These are phyloP conservation scores for Protonibea diacanthus DNA, from an alignment of 2,797 vertebrate species.

Conservation along the genomic window DNA sequence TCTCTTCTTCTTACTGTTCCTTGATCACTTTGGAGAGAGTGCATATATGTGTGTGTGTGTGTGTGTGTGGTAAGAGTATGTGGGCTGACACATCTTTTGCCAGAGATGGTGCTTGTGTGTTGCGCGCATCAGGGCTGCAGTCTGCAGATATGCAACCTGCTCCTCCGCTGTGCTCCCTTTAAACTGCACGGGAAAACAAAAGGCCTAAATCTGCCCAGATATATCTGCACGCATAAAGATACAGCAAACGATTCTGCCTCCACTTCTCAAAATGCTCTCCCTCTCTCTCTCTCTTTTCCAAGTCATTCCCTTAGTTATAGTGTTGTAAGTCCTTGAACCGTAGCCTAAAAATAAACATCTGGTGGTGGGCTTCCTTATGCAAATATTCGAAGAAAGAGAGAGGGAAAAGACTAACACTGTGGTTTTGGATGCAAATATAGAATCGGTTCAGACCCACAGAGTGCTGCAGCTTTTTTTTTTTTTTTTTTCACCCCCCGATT, in stretches of 20 bases:
- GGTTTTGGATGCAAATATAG: slow-evolving; percentile 84
- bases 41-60: slow-evolving; percentile 43
- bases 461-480: slow-evolving; percentile 60
- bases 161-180: slow-evolving; percentile 71
- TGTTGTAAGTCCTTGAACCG: slow-evolving; percentile 82
- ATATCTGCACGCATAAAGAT: slow-evolving; percentile 78
- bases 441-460: slow-evolving; percentile 84
- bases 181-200: slow-evolving; percentile 80
- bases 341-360: slow-evolving; percentile 87
- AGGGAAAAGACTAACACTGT: slow-evolving; percentile 75
- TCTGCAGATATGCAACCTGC: slow-evolving; percentile 81
- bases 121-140: slow-evolving; percentile 72
- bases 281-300: slow-evolving; percentile 49
- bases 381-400: slow-evolving; percentile 79
- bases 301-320: slow-evolving; percentile 77
- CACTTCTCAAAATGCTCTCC: slow-evolving; percentile 25
- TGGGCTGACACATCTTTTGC: slow-evolving; percentile 65
- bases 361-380: slow-evolving; percentile 82
- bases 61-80: slow-evolving; percentile 66
- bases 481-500: slow-evolving; percentile 41
- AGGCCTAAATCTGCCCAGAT: slow-evolving; percentile 80
- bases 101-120: slow-evolving; percentile 66
- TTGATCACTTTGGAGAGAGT: slow-evolving; percentile 53
- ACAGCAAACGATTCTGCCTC: slow-evolving; percentile 62
- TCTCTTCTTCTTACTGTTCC: slow-evolving; percentile 49